Evolutionary conservation across 2,797 vertebrate genomes (phyloP).

Genomic region (Tadarida brasiliensis): DNA sequence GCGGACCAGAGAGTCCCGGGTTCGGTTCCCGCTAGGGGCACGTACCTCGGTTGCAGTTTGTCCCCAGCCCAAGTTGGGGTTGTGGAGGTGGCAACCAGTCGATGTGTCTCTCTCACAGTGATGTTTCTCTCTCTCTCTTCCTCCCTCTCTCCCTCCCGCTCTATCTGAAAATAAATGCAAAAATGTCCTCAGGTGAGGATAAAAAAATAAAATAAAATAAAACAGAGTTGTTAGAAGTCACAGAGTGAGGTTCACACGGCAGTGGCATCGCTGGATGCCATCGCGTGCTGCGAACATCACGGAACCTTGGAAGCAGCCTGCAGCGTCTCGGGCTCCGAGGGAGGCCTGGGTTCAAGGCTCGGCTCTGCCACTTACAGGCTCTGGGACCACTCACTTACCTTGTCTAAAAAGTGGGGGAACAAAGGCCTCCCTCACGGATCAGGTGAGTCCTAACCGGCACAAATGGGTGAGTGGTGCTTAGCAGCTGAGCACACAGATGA

Average conservation of each 20-base stretch:
- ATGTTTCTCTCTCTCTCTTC: too few relatives aligned
- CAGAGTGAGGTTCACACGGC: background rate
- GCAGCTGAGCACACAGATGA: background rate
- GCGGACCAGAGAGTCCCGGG: too few relatives aligned
- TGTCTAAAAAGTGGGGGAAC: too few relatives aligned
- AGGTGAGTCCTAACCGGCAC: background rate
- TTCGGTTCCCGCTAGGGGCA: too few relatives aligned
- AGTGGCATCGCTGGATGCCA: background rate
- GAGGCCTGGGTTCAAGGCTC: background rate
- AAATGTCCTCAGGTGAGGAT: too few relatives aligned
- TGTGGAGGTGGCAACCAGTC: too few relatives aligned
- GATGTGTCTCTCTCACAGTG: too few relatives aligned
- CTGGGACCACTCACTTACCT: background rate
- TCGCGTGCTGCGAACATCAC: background rate
- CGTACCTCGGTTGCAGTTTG: too few relatives aligned
- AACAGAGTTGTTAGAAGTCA: background rate
- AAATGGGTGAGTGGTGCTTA: background rate
- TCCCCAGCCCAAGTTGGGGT: too few relatives aligned
- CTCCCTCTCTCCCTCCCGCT: too few relatives aligned
- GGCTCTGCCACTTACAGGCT: background rate
- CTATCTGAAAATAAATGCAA: too few relatives aligned
- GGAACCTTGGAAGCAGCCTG: background rate
- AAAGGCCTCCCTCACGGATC: background rate
- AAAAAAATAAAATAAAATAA: background rate
- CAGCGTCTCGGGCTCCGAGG: background rate